These are phyloP conservation scores for Blennius ocellaris DNA, from an alignment of 2,113 vertebrate species.

Conservation along the genomic window DNA sequence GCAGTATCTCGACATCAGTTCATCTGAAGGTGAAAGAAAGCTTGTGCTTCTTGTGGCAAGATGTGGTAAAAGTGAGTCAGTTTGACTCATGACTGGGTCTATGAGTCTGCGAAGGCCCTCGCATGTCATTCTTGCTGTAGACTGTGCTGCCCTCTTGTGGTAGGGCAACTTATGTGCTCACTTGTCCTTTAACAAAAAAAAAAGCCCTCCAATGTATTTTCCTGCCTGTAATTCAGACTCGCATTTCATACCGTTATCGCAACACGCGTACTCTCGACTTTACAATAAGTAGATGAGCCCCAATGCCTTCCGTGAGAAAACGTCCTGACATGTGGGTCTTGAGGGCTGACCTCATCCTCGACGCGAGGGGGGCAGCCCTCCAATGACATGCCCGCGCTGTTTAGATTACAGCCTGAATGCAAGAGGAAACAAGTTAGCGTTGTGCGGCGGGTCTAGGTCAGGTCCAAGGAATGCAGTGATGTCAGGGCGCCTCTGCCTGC, in stretches of 20 bases:
- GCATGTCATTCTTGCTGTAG: conserved; percentile 18
- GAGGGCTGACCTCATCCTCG: conserved; percentile 53
- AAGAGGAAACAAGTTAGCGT: conserved; percentile 40
- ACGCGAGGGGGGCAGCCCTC: conserved; percentile 10
- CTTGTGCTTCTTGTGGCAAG: conserved; percentile 8
- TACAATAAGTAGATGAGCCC: conserved; percentile 20
- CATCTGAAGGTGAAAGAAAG: conserved; percentile 12
- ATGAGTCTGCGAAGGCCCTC: conserved; percentile 6
- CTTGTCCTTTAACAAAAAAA: neutral
- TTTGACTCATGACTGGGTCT: conserved; percentile 8
- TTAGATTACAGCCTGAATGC: conserved; percentile 44
- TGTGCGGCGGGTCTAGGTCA: conserved; percentile 51
- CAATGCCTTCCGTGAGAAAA: conserved; percentile 40
- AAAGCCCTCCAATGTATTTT: neutral
- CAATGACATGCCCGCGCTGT: conserved; percentile 30
- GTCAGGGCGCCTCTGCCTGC: conserved; percentile 44
- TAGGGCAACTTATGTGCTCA: neutral
- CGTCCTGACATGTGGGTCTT: conserved; percentile 4
- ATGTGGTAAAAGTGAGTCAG: conserved; percentile 25
- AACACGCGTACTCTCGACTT: conserved; percentile 1
- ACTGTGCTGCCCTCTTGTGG: conserved; percentile 74
- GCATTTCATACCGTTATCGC: conserved; percentile 5
- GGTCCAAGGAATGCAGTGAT: conserved; percentile 70
- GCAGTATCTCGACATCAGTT: neutral
- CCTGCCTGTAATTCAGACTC: neutral